phyloP scores from a whole-genome alignment of 37 sponge, comb jelly and placozoan genomes.

The Chondrilla cf. caribensis region DNA sequence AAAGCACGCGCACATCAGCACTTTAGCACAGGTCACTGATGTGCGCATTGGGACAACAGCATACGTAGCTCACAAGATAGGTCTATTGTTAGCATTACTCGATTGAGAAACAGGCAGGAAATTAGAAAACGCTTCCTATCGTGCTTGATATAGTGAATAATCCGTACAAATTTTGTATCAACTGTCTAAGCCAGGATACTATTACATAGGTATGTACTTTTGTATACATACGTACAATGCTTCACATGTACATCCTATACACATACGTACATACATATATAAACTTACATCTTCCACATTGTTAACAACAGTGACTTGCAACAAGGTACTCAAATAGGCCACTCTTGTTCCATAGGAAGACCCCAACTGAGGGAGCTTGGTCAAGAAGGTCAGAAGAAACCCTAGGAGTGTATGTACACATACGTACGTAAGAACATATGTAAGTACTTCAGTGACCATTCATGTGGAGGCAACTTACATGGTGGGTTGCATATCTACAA shows the following conservation, averaged over 20 bases:
- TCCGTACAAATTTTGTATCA: no score
- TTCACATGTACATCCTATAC: not conserved
- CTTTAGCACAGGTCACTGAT: no score
- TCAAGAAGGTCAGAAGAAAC: slow-evolving; percentile 73
- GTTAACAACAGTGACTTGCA: slow-evolving; percentile 71
- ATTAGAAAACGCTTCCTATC: no score
- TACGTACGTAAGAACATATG: not conserved
- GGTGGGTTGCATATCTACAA: not conserved
- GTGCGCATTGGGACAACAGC: no score
- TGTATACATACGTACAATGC: not conserved
- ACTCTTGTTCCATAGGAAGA: slow-evolving; percentile 61
- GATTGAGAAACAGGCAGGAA: no score
- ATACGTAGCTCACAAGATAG: no score
- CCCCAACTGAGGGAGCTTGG: slow-evolving; percentile 89
- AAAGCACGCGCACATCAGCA: no score
- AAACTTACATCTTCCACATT: slow-evolving; percentile 72
- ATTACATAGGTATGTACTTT: no score
- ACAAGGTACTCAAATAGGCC: slow-evolving; percentile 88
- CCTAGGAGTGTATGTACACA: slow-evolving; percentile 33
- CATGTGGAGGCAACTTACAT: not conserved
- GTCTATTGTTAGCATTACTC: no score
- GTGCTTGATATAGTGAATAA: no score
- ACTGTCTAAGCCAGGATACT: no score
- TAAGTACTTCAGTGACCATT: not conserved
- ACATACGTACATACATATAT: no score